Percentiles rank a stretch among this genome's conserved stretches.
These are phyloP conservation scores for Pseudois nayaur DNA, from an alignment of 2,113 vertebrate species.

Conservation along the genomic window DNA sequence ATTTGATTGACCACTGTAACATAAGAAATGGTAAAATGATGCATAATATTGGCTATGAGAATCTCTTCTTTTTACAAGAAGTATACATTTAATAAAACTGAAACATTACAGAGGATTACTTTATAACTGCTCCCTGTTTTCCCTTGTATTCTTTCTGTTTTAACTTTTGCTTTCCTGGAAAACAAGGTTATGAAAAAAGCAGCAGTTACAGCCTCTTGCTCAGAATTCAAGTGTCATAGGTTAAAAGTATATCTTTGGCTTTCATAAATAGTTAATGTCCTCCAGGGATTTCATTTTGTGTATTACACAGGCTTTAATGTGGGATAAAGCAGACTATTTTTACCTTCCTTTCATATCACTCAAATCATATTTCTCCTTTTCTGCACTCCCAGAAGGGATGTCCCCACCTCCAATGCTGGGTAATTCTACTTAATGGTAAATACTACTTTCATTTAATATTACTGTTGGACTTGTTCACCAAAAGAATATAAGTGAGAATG, in stretches of 20 bases:
- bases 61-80: not conserved
- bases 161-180: not conserved
- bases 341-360: not conserved
- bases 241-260: slow-evolving; percentile 1
- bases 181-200: not conserved
- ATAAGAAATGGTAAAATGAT: not conserved
- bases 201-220: not conserved
- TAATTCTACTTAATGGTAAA: not conserved
- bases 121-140: not conserved
- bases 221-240: not conserved
- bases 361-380: not conserved
- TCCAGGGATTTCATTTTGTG: not conserved
- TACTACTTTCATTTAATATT: not conserved
- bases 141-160: not conserved
- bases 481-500: not conserved
- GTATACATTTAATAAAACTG: not conserved
- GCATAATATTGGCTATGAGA: not conserved
- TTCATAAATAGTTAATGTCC: slow-evolving; percentile 4
- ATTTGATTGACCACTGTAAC: not conserved
- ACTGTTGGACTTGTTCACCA: not conserved
- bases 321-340: not conserved
- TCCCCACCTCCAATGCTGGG: not conserved
- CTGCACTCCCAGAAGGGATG: not conserved
- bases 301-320: not conserved
- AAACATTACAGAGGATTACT: not conserved